Conservation (phyloP, 37 sponge, comb jelly and placozoan genomes). For the Geodia barretti region DNA sequence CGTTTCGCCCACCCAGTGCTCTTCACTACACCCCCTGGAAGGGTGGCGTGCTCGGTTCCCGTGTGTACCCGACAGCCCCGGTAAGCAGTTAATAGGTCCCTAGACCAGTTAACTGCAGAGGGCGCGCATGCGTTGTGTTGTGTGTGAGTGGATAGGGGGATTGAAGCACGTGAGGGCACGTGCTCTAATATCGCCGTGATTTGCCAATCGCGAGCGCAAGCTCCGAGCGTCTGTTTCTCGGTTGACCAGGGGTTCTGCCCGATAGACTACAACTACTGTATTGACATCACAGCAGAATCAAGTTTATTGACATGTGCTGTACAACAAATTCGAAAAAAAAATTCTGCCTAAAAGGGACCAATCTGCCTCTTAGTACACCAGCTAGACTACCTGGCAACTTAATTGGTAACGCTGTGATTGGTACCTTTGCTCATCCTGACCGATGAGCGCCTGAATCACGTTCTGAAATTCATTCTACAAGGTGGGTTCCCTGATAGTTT, state of each 20-base stretch:
- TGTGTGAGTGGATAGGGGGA: conserved; percentile 13
- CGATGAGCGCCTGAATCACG: conserved; percentile 11
- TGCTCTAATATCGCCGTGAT: too few species aligned
- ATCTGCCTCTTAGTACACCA: conserved; percentile 27
- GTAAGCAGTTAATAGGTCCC: conserved; percentile 5
- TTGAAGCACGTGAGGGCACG: background rate
- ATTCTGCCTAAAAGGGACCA: conserved; percentile 37
- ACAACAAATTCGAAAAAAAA: conserved; percentile 31
- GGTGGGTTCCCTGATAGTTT: conserved; percentile 35
- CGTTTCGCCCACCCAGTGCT: too few species aligned
- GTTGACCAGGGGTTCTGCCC: conserved; percentile 33
- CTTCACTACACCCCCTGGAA: too few species aligned
- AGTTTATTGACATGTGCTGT: conserved; percentile 27
- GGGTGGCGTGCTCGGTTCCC: too few species aligned
- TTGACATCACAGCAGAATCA: conserved; percentile 22
- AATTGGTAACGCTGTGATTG: conserved; percentile 38
- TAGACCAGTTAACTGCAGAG: conserved; percentile 14
- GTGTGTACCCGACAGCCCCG: too few species aligned
- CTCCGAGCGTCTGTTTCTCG: too few species aligned
- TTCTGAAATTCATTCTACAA: conserved; percentile 10
- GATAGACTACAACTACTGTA: conserved; percentile 16
- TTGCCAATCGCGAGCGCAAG: too few species aligned
- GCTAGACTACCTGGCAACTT: conserved; percentile 21
- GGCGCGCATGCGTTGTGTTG: too few species aligned
- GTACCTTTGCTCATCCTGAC: conserved; percentile 20